Percentiles rank a stretch among this genome's conserved stretches.
These are phyloP conservation scores for Neoaliturus tenellus DNA, from an alignment of 2,888 invertebrate genomes.

Conservation along the genomic window DNA sequence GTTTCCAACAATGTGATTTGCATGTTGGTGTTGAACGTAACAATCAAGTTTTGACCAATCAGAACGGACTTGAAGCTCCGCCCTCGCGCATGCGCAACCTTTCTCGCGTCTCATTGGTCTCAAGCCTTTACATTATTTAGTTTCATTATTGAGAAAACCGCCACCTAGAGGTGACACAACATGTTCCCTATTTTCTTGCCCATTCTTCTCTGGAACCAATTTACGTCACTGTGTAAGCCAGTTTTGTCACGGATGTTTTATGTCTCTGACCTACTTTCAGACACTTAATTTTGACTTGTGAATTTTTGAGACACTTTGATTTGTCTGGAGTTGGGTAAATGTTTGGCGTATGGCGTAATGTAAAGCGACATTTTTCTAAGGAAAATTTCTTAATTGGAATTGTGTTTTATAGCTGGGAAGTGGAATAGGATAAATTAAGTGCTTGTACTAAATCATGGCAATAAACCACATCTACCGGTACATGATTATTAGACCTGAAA, in stretches of 20 bases:
- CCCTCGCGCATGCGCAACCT: constrained; percentile 3
- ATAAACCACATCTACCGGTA: no score
- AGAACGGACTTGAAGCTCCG: background rate
- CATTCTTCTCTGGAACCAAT: background rate
- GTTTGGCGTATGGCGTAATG: no score
- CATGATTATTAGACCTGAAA: no score
- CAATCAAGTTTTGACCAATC: constrained; percentile 16
- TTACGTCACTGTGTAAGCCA: background rate
- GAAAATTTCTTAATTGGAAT: no score
- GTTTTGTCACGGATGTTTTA: background rate
- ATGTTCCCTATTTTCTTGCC: background rate
- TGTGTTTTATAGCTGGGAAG: no score
- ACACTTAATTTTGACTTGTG: no score
- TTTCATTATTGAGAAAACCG: background rate
- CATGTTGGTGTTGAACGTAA: constrained; percentile 5
- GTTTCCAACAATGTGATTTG: constrained; percentile 8
- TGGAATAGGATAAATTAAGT: no score
- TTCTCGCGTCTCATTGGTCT: constrained; percentile 1
- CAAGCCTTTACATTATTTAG: constrained; percentile 8
- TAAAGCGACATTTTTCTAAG: no score
- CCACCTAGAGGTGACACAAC: constrained; percentile 24
- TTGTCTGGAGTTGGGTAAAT: no score
- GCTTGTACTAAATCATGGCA: no score
- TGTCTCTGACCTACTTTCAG: no score
- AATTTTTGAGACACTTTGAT: no score